A percentile compares a stretch with the other conserved stretches of the same genome.
phyloP scores from a whole-genome alignment of 2,797 vertebrate species.

The Pipistrellus pipistrellus region DNA sequence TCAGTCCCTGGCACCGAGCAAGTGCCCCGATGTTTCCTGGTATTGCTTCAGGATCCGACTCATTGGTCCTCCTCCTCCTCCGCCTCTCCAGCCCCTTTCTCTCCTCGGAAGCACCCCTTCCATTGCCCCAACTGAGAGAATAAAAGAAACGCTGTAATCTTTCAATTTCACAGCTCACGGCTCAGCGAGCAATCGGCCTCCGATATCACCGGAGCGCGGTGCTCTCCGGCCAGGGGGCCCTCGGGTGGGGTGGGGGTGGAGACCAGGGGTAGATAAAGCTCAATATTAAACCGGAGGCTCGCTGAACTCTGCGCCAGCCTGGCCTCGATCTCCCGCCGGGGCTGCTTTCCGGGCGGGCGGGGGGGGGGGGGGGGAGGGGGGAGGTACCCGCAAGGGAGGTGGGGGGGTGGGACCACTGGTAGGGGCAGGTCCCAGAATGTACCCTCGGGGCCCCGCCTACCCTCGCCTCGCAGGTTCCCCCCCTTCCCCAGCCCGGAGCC shows the following conservation, averaged over 20 bases:
- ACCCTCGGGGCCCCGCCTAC: neutral
- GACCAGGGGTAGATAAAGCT: neutral
- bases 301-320: neutral
- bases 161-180: conserved; percentile 66
- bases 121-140: conserved; percentile 8
- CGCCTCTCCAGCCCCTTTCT: neutral
- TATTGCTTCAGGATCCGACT: conserved; percentile 28
- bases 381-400: neutral
- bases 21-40: neutral
- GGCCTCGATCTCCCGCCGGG: neutral
- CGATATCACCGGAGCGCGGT: neutral
- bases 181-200: conserved; percentile 26
- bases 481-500: conserved; percentile 52
- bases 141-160: conserved; percentile 41
- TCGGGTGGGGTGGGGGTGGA: neutral
- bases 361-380: neutral
- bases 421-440: neutral
- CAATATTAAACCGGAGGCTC: neutral
- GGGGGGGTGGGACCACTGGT: accelerated
- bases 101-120: neutral
- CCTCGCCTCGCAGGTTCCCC: neutral
- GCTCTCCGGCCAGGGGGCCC: neutral
- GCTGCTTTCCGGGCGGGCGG: neutral
- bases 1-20: neutral
- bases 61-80: conserved; percentile 9